These are phyloP conservation scores for Trinorchestia longiramus DNA, from an alignment of 1,140 invertebrate species.

Conservation along the genomic window DNA sequence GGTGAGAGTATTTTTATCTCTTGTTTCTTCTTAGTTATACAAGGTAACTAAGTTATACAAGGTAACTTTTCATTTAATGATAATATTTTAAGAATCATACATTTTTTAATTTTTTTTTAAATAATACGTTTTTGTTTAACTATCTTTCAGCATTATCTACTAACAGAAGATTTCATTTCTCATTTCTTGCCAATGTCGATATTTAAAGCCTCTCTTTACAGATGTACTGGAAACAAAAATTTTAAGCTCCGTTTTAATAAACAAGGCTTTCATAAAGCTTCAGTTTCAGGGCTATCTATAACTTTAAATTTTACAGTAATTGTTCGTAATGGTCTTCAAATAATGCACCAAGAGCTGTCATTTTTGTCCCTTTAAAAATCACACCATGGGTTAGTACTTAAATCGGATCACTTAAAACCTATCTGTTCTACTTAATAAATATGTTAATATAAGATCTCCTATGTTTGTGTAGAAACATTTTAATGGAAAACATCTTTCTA, in stretches of 20 bases:
- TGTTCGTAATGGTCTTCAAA: neutral
- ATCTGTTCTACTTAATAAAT: neutral
- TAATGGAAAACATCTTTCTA: no score
- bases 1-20: no score
- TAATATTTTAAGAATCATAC: no score
- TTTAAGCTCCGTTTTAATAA: neutral
- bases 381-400: neutral
- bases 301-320: neutral
- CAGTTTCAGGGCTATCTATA: neutral
- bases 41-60: no score
- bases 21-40: no score
- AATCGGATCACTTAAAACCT: neutral
- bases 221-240: neutral
- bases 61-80: no score
- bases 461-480: neutral
- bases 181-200: no score
- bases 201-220: neutral
- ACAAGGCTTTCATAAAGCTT: neutral
- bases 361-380: neutral
- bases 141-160: no score
- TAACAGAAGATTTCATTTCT: no score
- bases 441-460: neutral
- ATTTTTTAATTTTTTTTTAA: no score
- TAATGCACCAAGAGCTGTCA: neutral
- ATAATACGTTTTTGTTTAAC: no score